A percentile compares a stretch with the other conserved stretches of the same genome.
Evolutionary conservation across 35 echinoderm and acorn worm genomes (phyloP).

Genomic region (Amphiura filiformis): DNA sequence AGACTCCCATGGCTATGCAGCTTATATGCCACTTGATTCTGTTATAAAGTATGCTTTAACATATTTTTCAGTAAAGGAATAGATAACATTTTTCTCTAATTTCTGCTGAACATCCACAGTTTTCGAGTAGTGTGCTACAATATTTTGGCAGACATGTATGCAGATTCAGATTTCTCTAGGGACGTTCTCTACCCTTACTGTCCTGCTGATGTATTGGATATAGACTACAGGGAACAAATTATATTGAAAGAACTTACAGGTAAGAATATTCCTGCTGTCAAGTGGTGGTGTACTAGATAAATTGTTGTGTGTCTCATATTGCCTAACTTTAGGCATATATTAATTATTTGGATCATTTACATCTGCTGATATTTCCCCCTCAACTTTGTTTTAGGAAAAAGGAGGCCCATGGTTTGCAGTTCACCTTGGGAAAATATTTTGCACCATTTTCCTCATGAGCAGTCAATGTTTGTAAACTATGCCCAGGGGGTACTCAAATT

Average conservation of each 20-base stretch:
- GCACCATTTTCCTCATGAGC: no score
- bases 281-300: no score
- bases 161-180: slow-evolving; percentile 76
- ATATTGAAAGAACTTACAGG: slow-evolving; percentile 74
- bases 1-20: not conserved
- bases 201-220: slow-evolving; percentile 50
- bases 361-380: no score
- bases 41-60: not conserved
- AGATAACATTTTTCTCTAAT: slow-evolving; percentile 6
- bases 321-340: no score
- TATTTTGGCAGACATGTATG: slow-evolving; percentile 84
- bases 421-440: no score
- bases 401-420: no score
- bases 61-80: not conserved
- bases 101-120: slow-evolving; percentile 51
- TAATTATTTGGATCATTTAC: no score
- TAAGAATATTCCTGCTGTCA: no score
- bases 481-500: no score
- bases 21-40: not conserved
- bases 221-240: slow-evolving; percentile 81
- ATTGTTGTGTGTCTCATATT: not conserved
- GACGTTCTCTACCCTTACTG: slow-evolving; percentile 86
- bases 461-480: no score
- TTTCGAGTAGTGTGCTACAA: slow-evolving; percentile 88
- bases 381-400: no score